These are phyloP conservation scores for Eumaeus atala DNA, from an alignment of 1,140 invertebrate genomes.

Conservation along the genomic window DNA sequence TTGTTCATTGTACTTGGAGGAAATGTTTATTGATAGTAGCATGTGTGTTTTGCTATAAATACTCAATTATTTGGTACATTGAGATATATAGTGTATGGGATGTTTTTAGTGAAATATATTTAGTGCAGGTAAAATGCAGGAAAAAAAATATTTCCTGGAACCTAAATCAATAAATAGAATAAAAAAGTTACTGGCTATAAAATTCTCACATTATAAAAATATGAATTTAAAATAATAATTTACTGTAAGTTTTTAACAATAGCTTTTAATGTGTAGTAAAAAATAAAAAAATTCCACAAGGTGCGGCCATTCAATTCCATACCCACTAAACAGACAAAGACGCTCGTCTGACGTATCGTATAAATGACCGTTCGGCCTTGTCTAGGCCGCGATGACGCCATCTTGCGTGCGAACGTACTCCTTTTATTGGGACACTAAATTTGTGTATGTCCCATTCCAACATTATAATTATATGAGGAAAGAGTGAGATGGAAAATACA, in stretches of 20 bases:
- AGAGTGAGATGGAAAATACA: constrained; percentile 32
- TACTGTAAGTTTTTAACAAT: background rate
- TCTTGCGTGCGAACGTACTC: constrained; percentile 54
- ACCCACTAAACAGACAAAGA: constrained; percentile 41
- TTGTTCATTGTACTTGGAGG: constrained; percentile 12
- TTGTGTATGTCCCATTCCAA: constrained; percentile 41
- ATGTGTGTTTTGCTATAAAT: too few species aligned
- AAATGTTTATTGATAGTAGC: background rate
- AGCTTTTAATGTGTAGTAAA: background rate
- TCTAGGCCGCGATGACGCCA: constrained; percentile 71
- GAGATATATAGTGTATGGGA: too few species aligned
- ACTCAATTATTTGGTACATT: too few species aligned
- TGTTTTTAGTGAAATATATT: too few species aligned
- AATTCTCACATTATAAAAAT: too few species aligned
- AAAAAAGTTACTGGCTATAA: too few species aligned
- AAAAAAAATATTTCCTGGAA: too few species aligned
- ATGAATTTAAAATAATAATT: too few species aligned
- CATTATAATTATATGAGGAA: constrained; percentile 20
- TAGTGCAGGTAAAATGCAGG: too few species aligned
- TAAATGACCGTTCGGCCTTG: constrained; percentile 69
- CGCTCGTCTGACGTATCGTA: constrained; percentile 57
- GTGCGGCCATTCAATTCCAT: constrained; percentile 19
- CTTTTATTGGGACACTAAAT: constrained; percentile 56
- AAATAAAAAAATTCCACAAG: constrained; percentile 12
- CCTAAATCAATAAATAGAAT: too few species aligned